These are phyloP conservation scores for Pseudorectes ferrugineus DNA, from an alignment of 2,113 vertebrate genomes.

Conservation along the genomic window DNA sequence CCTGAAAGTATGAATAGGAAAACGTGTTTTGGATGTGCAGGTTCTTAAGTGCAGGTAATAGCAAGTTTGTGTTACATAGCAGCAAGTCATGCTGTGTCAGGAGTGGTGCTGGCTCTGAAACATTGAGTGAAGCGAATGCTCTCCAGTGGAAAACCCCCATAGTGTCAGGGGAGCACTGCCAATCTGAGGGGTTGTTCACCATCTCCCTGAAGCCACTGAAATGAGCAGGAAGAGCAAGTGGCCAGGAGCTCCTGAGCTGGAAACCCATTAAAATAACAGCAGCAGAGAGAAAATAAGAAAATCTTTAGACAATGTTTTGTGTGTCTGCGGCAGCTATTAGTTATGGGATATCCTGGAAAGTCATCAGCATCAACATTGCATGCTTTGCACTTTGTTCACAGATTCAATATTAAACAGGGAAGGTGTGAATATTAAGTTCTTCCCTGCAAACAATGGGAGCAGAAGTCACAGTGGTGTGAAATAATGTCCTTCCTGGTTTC, in stretches of 20 bases:
- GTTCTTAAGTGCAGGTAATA: neutral
- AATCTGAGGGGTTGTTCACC: accelerated
- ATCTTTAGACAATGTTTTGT: neutral
- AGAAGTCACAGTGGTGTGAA: neutral
- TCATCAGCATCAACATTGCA: neutral
- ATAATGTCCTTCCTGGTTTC: neutral
- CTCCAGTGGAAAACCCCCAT: accelerated
- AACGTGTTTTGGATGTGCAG: neutral
- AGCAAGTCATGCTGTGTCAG: neutral
- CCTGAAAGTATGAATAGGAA: neutral
- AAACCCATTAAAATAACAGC: neutral
- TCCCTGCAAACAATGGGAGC: neutral
- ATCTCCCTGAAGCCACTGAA: neutral
- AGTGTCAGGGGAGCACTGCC: neutral
- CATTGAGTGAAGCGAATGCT: accelerated
- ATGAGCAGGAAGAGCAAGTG: neutral
- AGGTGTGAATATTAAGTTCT: neutral
- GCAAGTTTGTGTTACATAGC: neutral
- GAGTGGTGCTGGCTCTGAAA: neutral
- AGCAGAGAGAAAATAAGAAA: neutral
- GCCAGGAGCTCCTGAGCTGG: neutral
- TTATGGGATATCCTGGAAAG: neutral
- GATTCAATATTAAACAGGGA: neutral
- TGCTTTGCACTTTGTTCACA: accelerated
- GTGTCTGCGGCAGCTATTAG: neutral